Evolutionary conservation across 2,113 vertebrate species (phyloP), one percentile per base, ranked within the genome.

Genomic region (Spermophilus dauricus): DNA sequence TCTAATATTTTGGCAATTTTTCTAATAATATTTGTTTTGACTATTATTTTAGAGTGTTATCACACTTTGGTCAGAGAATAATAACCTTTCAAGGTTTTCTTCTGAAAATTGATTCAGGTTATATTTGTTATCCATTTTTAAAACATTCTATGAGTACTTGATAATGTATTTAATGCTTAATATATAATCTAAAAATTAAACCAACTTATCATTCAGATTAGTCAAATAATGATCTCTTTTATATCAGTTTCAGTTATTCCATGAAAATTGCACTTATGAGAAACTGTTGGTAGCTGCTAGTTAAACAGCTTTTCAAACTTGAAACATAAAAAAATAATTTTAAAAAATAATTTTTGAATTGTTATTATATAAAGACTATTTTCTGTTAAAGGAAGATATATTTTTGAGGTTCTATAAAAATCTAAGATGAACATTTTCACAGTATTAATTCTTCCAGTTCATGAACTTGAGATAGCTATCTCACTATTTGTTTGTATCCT

Each of bases 1-100:
- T 81, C 28, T 92, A 70, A 85, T 42, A 85, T 8, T 92, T 86
- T 39, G 14, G 26, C 16, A 95, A 77, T 86, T 94, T 95, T 85
- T 82, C 16, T 48, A 45, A 26, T 2, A 72, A 81, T 39, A 24
- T 84, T 78, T 26, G 11, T 37, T 92, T 77, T 63, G 32, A 82
- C 0, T 69, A 2, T 63, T 80, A 92, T n/a, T 82, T 89, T 90
- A 39, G 18, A 69, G 20, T 80, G 63, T 87, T 81, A 69, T 53
- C 86, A 7, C 9, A 51, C 16, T 56, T 20, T 69, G 0, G 2
- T 81, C 9, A 80, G 37, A 80, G 13, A 96, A 80, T 80, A 65
- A 80, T 7, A 11, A 24, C 17, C 56, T 75, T 86, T 30, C 0
- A 69, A 67, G 4, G 67, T 67, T 67, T 86, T 67, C 26, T 81